Evolutionary conservation across 92 coral and sea anemone genomes (phyloP), one percentile per base, ranked within the genome.

Genomic region (Desmophyllum pertusum): DNA sequence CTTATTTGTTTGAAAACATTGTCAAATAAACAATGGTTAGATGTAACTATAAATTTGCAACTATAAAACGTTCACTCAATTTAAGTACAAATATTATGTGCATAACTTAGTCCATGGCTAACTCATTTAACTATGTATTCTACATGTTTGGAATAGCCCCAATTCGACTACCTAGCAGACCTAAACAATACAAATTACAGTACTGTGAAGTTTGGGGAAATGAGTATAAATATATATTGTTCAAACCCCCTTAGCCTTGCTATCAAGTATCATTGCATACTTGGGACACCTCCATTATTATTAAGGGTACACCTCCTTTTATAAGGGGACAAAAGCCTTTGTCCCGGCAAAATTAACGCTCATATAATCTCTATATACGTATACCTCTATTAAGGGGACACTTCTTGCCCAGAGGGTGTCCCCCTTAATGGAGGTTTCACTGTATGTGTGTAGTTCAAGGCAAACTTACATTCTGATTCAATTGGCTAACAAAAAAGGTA

Each of bases 51-150:
- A 63, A 29, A 8, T 63, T 65, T 35, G 41, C 4, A 59, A 59
- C 31, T n/a, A 66, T 17, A 18, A 67, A 67, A 3, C 23, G 10
- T 66, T 33, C 73, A 33, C 45, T 17, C n/a, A 8, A 23, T 67
- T 14, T 36, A 0, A 6, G 57, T 11, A 27, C 31, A 64, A 33
- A 13, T 6, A n/a, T n/a, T n/a, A 45, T 42, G 10, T 43, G 21
- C 23, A 73, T 73, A 73, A 45, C 37, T 43, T 42, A 73, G 36
- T 42, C 14, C 59, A 73, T 25, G 38, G 77, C 77, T 43, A 72
- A 4, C 33, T 27, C n/a, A 23, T 5, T 30, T 7, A 57, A 21
- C 17, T 19, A 43, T 25, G 37, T 13, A 23, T 27, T 73, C 29
- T 25, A 46, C 57, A 42, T 73, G 6, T 29, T 68, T 19, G 5